These are phyloP conservation scores for Hozukius guyotensis DNA, from an alignment of 2,797 vertebrate species.

Conservation along the genomic window DNA sequence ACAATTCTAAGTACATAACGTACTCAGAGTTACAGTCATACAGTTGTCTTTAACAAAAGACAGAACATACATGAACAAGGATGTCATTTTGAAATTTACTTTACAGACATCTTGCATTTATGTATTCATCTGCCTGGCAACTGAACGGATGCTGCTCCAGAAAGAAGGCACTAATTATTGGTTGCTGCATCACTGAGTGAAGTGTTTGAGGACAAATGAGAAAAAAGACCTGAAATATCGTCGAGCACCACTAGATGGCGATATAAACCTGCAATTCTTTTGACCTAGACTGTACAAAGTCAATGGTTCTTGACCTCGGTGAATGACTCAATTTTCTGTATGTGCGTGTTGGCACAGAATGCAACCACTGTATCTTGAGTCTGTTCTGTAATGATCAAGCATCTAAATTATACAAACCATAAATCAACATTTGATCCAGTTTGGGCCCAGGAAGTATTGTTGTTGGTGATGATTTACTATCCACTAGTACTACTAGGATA, in stretches of 20 bases:
- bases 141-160: slow-evolving; percentile 48
- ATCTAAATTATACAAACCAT: background rate
- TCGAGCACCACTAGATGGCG: slow-evolving; percentile 44
- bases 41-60: background rate
- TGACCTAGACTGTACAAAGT: background rate
- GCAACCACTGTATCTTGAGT: background rate
- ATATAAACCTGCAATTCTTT: background rate
- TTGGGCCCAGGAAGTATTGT: background rate
- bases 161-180: slow-evolving; percentile 68
- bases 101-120: slow-evolving; percentile 5
- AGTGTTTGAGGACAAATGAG: slow-evolving; percentile 63
- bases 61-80: rapidly evolving
- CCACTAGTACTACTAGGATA: background rate
- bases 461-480: background rate
- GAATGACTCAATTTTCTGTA: background rate
- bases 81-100: background rate
- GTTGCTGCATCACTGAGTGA: slow-evolving; percentile 48
- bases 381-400: background rate
- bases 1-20: background rate
- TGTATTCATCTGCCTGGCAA: slow-evolving; percentile 71
- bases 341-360: background rate
- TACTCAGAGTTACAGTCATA: background rate
- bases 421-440: background rate
- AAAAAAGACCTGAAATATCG: slow-evolving; percentile 39
- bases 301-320: background rate